Base-by-base conservation (phyloP, 2,113 vertebrate species). In the Ibidorhyncha struthersii region DNA sequence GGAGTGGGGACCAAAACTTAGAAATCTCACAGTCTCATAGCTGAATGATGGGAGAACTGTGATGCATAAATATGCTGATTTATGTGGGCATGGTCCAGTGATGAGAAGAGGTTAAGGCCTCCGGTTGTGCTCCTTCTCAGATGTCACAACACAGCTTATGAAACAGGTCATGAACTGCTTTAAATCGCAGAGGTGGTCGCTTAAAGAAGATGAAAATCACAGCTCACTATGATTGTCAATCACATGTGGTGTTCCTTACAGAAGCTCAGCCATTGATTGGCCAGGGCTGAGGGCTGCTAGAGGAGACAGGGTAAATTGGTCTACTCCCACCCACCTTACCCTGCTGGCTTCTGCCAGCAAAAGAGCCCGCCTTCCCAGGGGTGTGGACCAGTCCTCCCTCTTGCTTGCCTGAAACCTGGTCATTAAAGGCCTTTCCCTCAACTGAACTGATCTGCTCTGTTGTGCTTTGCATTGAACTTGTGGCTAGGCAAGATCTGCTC, bases 301-400 rank as follows among this genome's bases (percentile, higher is more conserved):
- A 47, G 18, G 15, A 90, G 23, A 32, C 30, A 78, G 14, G 7
- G 14, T 47, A n/a, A 25, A 23, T 10, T 34, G 9, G 8, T 76
- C 45, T 65, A 14, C 30, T 90, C 20, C 30, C 62, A 61, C 8
- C 1, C 36, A 14, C 14, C 3, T 11, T 9, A 17, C 10, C 19
- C 32, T 62, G 32, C 5, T 4, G 19, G 18, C 32, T 90, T 14
- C 10, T 8, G 20, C 11, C 43, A 45, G 27, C 0, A 1, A 62
- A 73, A 71, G 29, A 67, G 6, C 22, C 14, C 19, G 1, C 16
- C 19, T 59, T 84, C n/a, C 25, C 10, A 3, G 71, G 21, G 6
- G 8, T 15, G 18, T n/a, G 19, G 36, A 23, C 6, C 0, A 0
- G 23, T 53, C 43, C 21, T 59, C 0, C 25, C 12, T 58, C 49